Base-by-base conservation (phyloP, 2,888 invertebrate species). In the Ischnus inquisitorius region DNA sequence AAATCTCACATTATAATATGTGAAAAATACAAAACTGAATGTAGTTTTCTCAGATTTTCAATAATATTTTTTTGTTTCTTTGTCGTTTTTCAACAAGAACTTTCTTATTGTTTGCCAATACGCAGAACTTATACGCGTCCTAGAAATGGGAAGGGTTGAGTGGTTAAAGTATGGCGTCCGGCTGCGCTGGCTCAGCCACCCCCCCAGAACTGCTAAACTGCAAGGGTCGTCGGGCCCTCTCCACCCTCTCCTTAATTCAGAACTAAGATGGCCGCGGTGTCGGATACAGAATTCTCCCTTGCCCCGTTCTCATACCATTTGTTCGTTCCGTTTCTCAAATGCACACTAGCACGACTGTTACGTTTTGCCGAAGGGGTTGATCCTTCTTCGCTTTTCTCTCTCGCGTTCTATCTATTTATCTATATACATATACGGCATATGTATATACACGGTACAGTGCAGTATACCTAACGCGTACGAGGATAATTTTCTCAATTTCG, bases 401-500 rank as follows among this genome's bases (percentile, higher is more conserved):
- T 41, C 41, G 46, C 41, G 28, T 46, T 74, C 65, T 46, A 14
- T 69, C 19, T 46, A 54, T 43, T 60, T 68, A n/a, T 72, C 51
- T 16, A 34, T 43, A 34, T 12, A 16, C 46, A 68, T 46, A 68
- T 46, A 22, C 62, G 6, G 34, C 16, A 46, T 19, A 62, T 8
- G 19, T 25, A 39, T 39, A 46, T 48, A 46, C 43, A 51, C 10
- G 12, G 25, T 60, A 67, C 46, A 43, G 22, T 28, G 76, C 90
- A 91, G 90, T 91, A 90, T 92, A 90, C 90, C 90, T 90, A 91
- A 91, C 91, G 88, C 88, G 80, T 84, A 86, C 83, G 87, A 89
- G 93, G 92, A 93, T 93, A 93, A 93, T 93, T 93, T 93, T 93
- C 93, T 93, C 93, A 93, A 93, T 93, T 93, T 93, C 92, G 89